phyloP scores from a whole-genome alignment of 2,797 vertebrate genomes.

The Oreortyx pictus region DNA sequence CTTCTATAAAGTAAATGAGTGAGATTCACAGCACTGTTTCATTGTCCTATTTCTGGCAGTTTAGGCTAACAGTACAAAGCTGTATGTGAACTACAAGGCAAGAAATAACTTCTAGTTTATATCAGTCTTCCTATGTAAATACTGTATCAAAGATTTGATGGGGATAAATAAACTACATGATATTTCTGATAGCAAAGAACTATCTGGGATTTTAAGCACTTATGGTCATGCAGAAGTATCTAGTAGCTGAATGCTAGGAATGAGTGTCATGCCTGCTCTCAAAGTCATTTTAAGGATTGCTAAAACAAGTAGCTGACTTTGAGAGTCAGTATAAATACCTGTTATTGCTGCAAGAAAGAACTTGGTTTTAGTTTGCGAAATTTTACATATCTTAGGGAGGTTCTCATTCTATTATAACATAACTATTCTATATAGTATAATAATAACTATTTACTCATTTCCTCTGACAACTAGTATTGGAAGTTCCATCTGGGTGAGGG shows the following conservation, averaged over 20 bases:
- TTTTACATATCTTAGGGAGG: neutral
- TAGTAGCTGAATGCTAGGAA: neutral
- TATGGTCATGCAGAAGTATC: neutral
- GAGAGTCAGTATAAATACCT: slow-evolving; percentile 21
- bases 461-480: neutral
- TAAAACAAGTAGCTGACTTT: neutral
- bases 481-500: neutral
- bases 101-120: neutral
- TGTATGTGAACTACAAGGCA: neutral
- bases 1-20: neutral
- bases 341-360: neutral
- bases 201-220: neutral
- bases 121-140: neutral
- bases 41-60: slow-evolving; percentile 7
- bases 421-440: neutral
- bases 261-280: neutral
- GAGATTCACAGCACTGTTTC: neutral
- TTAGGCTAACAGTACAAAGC: neutral
- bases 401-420: neutral
- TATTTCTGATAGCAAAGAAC: neutral
- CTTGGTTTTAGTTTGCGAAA: neutral
- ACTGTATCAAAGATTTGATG: neutral
- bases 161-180: neutral
- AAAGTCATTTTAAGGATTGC: neutral
- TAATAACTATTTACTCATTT: neutral